Conservation (phyloP, 2,888 invertebrate species). For the Myopa testacea region DNA sequence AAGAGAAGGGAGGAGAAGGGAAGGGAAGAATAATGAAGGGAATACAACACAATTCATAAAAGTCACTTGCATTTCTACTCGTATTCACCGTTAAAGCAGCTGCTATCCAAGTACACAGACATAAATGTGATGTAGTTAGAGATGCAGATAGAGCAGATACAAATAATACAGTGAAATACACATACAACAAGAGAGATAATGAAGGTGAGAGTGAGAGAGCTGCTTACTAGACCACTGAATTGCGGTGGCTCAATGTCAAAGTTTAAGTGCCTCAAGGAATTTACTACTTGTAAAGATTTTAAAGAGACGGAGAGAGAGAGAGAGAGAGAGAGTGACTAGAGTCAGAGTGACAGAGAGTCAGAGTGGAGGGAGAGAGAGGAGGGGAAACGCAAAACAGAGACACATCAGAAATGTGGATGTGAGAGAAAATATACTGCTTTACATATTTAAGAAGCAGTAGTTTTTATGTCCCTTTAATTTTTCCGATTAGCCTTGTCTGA, state of each 20-base stretch:
- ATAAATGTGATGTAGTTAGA: background rate
- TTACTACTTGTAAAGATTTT: background rate
- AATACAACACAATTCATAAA: constrained; percentile 28
- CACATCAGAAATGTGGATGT: too few relatives aligned
- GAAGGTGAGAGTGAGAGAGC: background rate
- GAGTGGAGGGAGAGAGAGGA: too few relatives aligned
- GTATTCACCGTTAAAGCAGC: background rate
- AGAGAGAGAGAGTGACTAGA: background rate
- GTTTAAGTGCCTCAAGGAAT: constrained; percentile 22
- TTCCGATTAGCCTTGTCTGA: constrained; percentile 20
- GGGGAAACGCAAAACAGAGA: background rate
- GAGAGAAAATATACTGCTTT: background rate
- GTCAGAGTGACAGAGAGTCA: background rate
- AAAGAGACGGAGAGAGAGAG: background rate
- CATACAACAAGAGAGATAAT: background rate
- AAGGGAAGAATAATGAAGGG: background rate
- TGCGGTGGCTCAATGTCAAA: constrained; percentile 30
- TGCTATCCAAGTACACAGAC: background rate
- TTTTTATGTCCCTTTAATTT: constrained; percentile 1
- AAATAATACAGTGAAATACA: background rate
- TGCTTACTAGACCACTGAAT: background rate
- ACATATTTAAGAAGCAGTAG: background rate
- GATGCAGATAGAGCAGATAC: background rate
- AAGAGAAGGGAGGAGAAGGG: background rate
- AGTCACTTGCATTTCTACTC: constrained; percentile 28